Evolutionary conservation across 2,113 vertebrate species (phyloP), one percentile per base, ranked within the genome.

Genomic region (Paradoxurus hermaphroditus): DNA sequence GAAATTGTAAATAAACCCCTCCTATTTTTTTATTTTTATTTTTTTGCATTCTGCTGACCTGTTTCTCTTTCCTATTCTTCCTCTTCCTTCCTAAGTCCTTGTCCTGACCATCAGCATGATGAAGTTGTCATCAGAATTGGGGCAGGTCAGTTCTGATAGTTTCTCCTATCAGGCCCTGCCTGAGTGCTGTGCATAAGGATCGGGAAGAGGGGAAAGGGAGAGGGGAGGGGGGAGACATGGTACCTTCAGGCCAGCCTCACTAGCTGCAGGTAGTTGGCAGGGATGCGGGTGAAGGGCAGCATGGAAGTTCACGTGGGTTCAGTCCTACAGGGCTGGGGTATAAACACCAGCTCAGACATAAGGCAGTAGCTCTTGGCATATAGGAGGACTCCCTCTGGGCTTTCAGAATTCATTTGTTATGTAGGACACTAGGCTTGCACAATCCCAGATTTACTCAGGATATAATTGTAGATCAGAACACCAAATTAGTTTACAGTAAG

Each of bases 391-490:
- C 4, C 44, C 18, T 86, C 81, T 88, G 29, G 41, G 65, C 56
- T 90, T 63, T 83, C 79, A 34, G 36, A 15, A 70, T 53, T 46
- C 39, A 88, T 78, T 87, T 19, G 44, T 91, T 79, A 88, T n/a
- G 1, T 44, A 53, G 81, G 29, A 90, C 36, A 36, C 4, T n/a
- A 73, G 39, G 46, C 15, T 56, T 31, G 31, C 10, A 53, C 34
- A 23, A 39, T 49, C 65, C 77, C 46, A 25, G 9, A 36, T 49
- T 91, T 46, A 41, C 18, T 8, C 44, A 67, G 46, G 34, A 59
- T 49, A 73, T 23, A 90, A n/a, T 31, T 90, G 67, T 34, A 90
- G 51, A 39, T 25, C n/a, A 77, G 53, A 97, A 93, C 73, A 34
- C 8, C 39, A 67, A 72, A 67, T 59, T 53, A 41, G 36, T 89